Base-by-base conservation (phyloP, 2,888 invertebrate species). In the Hermaeophaga mercurialis region DNA sequence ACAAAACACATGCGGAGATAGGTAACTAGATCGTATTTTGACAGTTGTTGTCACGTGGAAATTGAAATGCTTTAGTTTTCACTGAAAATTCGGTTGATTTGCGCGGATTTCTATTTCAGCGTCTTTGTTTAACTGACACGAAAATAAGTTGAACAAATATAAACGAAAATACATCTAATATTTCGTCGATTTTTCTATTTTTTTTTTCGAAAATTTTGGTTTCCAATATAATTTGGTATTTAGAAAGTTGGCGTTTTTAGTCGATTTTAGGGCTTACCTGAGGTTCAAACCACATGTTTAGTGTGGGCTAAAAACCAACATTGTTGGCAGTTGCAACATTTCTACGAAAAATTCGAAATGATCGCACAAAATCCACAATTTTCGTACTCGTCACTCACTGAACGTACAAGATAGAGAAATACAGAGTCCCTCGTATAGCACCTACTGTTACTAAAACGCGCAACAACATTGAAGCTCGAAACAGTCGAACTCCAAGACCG, bases 1-100 rank as follows among this genome's bases (percentile, higher is more conserved):
- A 78, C 78, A 78, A 78, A 78, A 78, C 78, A 77, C 76, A 77
- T 77, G 77, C 76, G 73, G 74, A 75, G 75, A 75, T 75, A 77
- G 75, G 76, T 75, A 76, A 76, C 75, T 73, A 75, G 75, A 76
- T 76, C 73, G 73, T 70, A 71, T 75, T 77, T 43, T 78, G 78
- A 78, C 77, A 77, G 76, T 75, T 75, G 76, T 75, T 75, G 77
- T 77, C 77, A 76, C 75, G 76, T 76, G 76, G 71, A 71, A 57
- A 57, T 56, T 58, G 58, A 64, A 66, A 67, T 66, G 60, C 36
- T 43, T 54, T 56, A 66, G 39, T 67, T 65, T 61, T 68, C 64
- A 71, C 68, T 66, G 69, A 69, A 70, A 73, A 70, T 57, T 48
- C 41, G n/a, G 7, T 28, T 39, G 43, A 41, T 58, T 54, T 38